These are phyloP conservation scores for Malthinus seriepunctatus DNA, from an alignment of 2,888 invertebrate genomes.

Conservation along the genomic window DNA sequence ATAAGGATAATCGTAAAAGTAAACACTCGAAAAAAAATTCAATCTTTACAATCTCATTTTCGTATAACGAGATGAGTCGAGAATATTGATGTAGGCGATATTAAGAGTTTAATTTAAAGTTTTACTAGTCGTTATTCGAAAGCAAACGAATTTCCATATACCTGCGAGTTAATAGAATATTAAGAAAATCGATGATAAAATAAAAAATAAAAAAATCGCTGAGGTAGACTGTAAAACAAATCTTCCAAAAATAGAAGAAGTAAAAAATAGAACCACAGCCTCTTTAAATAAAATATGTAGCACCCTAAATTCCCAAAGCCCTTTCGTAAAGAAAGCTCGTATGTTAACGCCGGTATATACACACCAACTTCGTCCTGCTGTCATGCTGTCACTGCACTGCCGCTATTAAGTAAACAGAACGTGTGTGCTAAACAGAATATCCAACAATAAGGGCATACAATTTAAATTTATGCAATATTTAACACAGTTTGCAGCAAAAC, in stretches of 20 bases:
- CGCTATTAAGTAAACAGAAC: constrained; percentile 21
- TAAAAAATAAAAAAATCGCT: constrained; percentile 3
- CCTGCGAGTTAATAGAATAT: constrained; percentile 15
- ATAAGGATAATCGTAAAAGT: constrained; percentile 14
- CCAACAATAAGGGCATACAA: constrained; percentile 22
- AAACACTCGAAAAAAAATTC: constrained; percentile 24
- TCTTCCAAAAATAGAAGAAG: constrained; percentile 23
- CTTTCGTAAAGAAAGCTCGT: constrained; percentile 27
- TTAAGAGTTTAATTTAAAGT: constrained; percentile 17
- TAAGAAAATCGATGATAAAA: constrained; percentile 10
- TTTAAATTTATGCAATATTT: constrained; percentile 26
- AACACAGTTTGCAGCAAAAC: constrained; percentile 23
- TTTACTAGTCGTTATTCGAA: constrained; percentile 15
- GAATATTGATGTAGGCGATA: constrained; percentile 25
- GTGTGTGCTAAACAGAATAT: constrained; percentile 17
- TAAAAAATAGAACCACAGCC: constrained; percentile 25
- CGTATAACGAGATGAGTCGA: constrained; percentile 16
- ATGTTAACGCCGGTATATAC: constrained; percentile 27
- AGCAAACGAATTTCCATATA: constrained; percentile 15
- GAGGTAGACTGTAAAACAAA: constrained; percentile 20
- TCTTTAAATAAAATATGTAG: constrained; percentile 34
- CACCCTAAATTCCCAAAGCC: constrained; percentile 31
- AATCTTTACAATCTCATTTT: constrained; percentile 25
- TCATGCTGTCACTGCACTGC: constrained; percentile 23
- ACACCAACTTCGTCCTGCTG: constrained; percentile 17